phyloP scores from a whole-genome alignment of 2,888 invertebrate genomes.

The Dione vanillae region DNA sequence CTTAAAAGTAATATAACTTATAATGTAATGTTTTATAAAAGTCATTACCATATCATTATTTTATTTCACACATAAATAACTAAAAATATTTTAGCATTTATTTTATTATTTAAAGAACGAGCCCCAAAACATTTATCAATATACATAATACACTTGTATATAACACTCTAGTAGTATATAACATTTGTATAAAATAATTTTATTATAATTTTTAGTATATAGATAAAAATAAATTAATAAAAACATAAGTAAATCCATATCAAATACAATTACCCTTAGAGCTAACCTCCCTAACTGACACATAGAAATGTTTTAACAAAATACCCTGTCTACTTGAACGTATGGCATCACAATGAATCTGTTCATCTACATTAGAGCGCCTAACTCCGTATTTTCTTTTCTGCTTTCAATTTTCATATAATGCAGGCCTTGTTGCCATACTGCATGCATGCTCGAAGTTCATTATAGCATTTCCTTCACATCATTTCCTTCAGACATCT shows the following conservation, averaged over 20 bases:
- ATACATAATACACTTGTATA: too few relatives aligned
- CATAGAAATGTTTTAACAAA: slow-evolving; percentile 26
- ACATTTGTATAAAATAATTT: too few relatives aligned
- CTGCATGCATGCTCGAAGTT: slow-evolving; percentile 55
- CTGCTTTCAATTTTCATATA: slow-evolving; percentile 57
- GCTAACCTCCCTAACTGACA: slow-evolving; percentile 5
- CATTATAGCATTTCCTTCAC: slow-evolving; percentile 69
- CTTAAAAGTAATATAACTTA: too few relatives aligned
- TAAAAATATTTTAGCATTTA: too few relatives aligned
- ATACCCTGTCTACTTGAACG: slow-evolving; percentile 33
- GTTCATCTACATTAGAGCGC: slow-evolving; percentile 51
- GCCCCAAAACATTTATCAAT: too few relatives aligned
- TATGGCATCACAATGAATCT: slow-evolving; percentile 45
- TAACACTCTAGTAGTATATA: too few relatives aligned
- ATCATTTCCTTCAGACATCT: slow-evolving; percentile 68
- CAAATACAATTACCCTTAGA: neutral
- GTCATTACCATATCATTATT: too few relatives aligned
- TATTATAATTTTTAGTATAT: too few relatives aligned
- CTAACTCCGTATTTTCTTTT: slow-evolving; percentile 52
- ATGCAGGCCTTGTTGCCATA: slow-evolving; percentile 53
- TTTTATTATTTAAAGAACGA: too few relatives aligned
- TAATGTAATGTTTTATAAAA: too few relatives aligned
- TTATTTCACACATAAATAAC: too few relatives aligned
- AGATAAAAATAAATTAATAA: neutral
- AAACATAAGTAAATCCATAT: neutral